Conservation (phyloP, 2,113 vertebrate species). For the Callipepla californica region DNA sequence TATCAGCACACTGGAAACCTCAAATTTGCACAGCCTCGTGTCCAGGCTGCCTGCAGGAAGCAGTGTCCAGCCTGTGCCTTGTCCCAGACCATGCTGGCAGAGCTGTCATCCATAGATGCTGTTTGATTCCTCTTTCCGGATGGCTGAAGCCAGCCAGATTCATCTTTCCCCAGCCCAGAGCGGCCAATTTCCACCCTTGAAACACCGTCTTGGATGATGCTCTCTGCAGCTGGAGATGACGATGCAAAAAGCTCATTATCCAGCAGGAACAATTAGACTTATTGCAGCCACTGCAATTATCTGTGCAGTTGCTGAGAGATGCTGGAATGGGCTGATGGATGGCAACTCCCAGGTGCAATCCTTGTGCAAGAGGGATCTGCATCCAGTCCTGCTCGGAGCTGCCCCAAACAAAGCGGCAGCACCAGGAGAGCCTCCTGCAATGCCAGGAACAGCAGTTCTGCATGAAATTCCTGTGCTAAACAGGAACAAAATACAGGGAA, state of each 20-base stretch:
- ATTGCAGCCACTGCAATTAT: constrained; percentile 53
- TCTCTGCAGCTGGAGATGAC: constrained; percentile 52
- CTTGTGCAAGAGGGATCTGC: neutral
- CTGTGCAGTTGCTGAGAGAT: constrained; percentile 42
- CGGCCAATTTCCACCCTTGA: neutral
- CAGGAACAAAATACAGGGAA: fast-evolving
- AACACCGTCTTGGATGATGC: constrained; percentile 56
- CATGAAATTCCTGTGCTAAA: fast-evolving
- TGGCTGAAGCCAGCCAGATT: constrained; percentile 13
- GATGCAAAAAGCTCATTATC: constrained; percentile 59
- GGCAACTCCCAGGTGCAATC: neutral
- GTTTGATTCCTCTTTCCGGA: neutral
- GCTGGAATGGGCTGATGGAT: neutral
- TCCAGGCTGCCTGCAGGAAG: neutral
- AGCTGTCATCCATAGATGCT: neutral
- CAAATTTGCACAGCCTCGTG: fast-evolving
- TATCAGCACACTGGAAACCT: neutral
- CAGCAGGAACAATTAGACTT: constrained; percentile 71
- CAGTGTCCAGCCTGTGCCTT: fast-evolving
- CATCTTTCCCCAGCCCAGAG: neutral
- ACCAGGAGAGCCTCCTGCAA: neutral
- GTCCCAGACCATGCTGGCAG: neutral
- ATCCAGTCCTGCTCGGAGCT: neutral
- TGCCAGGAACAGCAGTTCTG: neutral
- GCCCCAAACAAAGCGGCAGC: fast-evolving